Base-by-base conservation (phyloP, 2,113 vertebrate species). In the Psilopogon haemacephalus region DNA sequence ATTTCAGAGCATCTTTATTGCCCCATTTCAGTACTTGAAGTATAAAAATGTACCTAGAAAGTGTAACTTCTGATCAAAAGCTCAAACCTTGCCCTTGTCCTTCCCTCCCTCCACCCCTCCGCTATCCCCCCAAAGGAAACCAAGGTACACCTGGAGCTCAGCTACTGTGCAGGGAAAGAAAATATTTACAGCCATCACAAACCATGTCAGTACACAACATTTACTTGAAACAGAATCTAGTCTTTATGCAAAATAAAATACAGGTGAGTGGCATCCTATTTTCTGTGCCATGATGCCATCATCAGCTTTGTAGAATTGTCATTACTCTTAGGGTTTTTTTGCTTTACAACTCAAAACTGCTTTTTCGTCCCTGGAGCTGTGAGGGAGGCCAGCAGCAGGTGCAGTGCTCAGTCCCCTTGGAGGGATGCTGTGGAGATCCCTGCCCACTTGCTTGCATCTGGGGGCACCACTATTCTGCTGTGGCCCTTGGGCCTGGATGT, bases 21-120 rank as follows among this genome's bases (percentile, higher is more conserved):
- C 96, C 94, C 95, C 78, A 9, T 93, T 88, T 86, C 91, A 88
- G 89, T 72, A 96, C 68, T 93, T 19, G 46, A 91, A 59, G 54
- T 96, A 90, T 93, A 97, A 97, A 96, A 97, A 89, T 48, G 94
- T 84, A 89, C 50, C 95, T 97, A 97, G 93, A 95, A 97, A 96
- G 88, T 62, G 96, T 89, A 94, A 95, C 95, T 95, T 94, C 59
- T 63, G 95, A 96, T 87, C 65, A 50, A 74, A 96, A 96, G 77
- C 89, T 96, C 93, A 92, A 79, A 70, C 94, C 96, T 91, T 92
- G 95, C 87, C 88, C 94, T 94, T 42, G 55, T 88, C 85, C 82
- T 96, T 84, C 78, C 95, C 91, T 79, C 90, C 77, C 94, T 88
- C 90, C 84, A 74, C 15, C 91, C 62, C 68, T 80, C 74, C 3